Percentiles rank a stretch among this genome's conserved stretches.
Evolutionary conservation across 2,113 vertebrate species (phyloP).

Genomic region (Eleginops maclovinus): DNA sequence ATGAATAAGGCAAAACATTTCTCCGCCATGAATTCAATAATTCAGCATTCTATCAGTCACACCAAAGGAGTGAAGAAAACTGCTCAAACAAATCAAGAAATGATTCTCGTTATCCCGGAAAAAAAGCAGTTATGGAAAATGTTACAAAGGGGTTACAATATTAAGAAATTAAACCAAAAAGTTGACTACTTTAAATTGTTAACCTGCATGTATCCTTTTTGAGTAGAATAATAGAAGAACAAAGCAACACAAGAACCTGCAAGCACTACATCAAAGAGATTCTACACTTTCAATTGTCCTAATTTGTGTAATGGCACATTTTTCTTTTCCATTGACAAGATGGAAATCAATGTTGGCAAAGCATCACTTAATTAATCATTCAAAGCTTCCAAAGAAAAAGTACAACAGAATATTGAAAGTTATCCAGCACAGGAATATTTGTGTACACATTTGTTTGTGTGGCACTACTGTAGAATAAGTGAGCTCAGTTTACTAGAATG

Average conservation of each 20-base stretch:
- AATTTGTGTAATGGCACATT: not conserved
- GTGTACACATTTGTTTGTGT: slow-evolving; percentile 4
- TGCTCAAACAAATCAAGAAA: slow-evolving; percentile 5
- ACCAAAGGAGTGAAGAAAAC: slow-evolving; percentile 16
- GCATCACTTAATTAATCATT: slow-evolving; percentile 43
- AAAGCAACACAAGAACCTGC: not conserved
- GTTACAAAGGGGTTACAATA: not conserved
- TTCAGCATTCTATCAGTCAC: slow-evolving; percentile 21
- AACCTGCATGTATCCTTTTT: slow-evolving; percentile 8
- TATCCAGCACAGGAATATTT: slow-evolving; percentile 12
- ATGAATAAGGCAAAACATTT: slow-evolving; percentile 49
- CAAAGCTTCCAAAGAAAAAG: slow-evolving; percentile 49
- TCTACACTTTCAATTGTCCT: not conserved
- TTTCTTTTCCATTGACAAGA: slow-evolving; percentile 17
- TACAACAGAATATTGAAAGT: slow-evolving; percentile 44
- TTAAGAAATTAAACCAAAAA: slow-evolving; percentile 2
- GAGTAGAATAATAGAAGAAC: not conserved
- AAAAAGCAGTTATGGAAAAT: not conserved
- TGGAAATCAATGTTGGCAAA: slow-evolving; percentile 24
- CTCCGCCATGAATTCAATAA: slow-evolving; percentile 44
- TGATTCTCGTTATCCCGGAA: not conserved
- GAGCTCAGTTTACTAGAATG: not conserved
- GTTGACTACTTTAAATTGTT: slow-evolving; percentile 1
- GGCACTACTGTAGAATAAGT: not conserved
- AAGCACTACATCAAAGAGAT: slow-evolving; percentile 5